Evolutionary conservation across 2,888 invertebrate species (phyloP), one percentile per base, ranked within the genome.

Genomic region (Rhagonycha lutea): DNA sequence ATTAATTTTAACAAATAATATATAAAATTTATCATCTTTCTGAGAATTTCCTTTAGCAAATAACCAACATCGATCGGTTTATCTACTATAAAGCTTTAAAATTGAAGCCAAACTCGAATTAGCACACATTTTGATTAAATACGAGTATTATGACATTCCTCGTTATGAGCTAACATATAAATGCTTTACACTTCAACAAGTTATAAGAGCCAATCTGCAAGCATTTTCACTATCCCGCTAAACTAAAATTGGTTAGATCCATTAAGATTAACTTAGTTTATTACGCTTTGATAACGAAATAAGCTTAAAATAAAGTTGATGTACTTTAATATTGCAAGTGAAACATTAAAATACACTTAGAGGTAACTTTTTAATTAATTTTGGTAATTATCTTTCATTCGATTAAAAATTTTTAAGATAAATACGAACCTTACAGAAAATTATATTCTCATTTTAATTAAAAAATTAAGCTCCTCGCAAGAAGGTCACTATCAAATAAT

Each of bases 341-440:
- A 73, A 73, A 76, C 79, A 79, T 79, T 79, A 77, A 77, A 79
- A 77, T 68, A 75, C 75, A 79, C 79, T 79, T 77, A 62, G 47
- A 79, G 75, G 77, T 77, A 74, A 74, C 74, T 77, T 70, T 74
- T 77, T 77, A 77, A 79, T 79, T 77, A 47, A 47, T 47, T 47
- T 47, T 47, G n/a, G 47, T 74, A 76, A 79, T 79, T 75, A 73
- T 71, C 68, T 75, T 79, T 71, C 73, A 73, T 73, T 79, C 68
- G n/a, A 47, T 47, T 47, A 47, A n/a, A 10, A 47, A 47, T n/a
- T 47, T n/a, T 47, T n/a, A 7, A 47, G n/a, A 47, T 12, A 7
- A 47, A n/a, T n/a, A n/a, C 7, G n/a, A 47, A 47, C 47, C 5
- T 4, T n/a, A 47, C 7, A n/a, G 47, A 47, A 47, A 47, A 47